These are phyloP conservation scores for Butorides virescens DNA, from an alignment of 2,113 vertebrate species.

Conservation along the genomic window DNA sequence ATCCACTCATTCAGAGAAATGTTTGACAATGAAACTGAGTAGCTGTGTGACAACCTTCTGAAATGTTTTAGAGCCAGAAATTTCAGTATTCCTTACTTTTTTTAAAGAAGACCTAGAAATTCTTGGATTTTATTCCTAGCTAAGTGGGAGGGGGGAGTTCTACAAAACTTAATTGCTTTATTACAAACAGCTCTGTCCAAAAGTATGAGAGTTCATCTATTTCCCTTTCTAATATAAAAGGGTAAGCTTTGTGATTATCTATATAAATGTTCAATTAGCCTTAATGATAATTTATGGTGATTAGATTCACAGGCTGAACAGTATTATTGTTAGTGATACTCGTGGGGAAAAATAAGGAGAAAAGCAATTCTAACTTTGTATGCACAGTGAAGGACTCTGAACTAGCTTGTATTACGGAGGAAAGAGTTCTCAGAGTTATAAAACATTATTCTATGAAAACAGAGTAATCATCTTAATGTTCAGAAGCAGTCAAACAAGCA, in stretches of 20 bases:
- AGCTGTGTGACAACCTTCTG: neutral
- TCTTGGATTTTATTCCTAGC: neutral
- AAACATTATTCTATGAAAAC: slow-evolving; percentile 18
- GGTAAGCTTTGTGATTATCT: slow-evolving; percentile 31
- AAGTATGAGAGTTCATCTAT: neutral
- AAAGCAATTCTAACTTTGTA: slow-evolving; percentile 51
- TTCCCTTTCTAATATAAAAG: neutral
- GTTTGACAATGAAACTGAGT: neutral
- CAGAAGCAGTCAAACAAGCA: slow-evolving; percentile 51
- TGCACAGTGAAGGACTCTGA: slow-evolving; percentile 13
- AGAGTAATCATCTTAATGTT: slow-evolving; percentile 49
- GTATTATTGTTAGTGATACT: slow-evolving; percentile 40
- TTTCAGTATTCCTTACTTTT: neutral
- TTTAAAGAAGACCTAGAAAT: neutral
- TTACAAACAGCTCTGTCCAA: neutral
- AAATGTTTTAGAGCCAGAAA: neutral
- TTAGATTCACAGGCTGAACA: slow-evolving; percentile 40
- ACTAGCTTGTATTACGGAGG: neutral
- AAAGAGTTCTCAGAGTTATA: slow-evolving; percentile 18
- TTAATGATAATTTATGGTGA: slow-evolving; percentile 53
- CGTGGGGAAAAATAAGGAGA: slow-evolving; percentile 7
- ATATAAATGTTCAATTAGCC: slow-evolving; percentile 47
- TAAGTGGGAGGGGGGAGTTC: neutral
- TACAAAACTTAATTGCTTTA: neutral
- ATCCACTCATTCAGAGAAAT: neutral